Conservation (phyloP, 1,140 invertebrate genomes). For the Drosophila elegans region DNA sequence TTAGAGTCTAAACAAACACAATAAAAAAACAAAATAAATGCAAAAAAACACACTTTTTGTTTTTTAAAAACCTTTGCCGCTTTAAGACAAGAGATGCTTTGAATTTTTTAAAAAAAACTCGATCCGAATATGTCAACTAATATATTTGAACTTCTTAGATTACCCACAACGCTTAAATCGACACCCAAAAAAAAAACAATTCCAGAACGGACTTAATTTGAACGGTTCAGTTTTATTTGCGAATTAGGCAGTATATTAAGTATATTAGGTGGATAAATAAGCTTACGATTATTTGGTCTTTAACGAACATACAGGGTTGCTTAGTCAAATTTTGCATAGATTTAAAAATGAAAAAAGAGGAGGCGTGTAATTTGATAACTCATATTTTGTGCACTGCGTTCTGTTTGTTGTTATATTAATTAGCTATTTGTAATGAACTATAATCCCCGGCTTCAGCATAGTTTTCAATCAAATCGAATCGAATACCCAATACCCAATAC, state of each 20-base stretch:
- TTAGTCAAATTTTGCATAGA: constrained; percentile 81
- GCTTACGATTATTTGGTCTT: constrained; percentile 64
- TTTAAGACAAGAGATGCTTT: constrained; percentile 19
- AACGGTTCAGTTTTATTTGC: constrained; percentile 29
- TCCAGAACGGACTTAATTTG: constrained; percentile 8
- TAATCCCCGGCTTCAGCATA: constrained; percentile 35
- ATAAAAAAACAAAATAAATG: constrained; percentile 35
- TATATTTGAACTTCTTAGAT: constrained; percentile 27
- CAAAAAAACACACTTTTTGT: background rate
- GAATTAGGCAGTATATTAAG: constrained; percentile 37
- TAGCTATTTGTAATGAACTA: constrained; percentile 37
- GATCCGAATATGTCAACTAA: constrained; percentile 22
- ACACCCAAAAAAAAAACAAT: constrained; percentile 23
- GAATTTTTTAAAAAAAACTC: constrained; percentile 10
- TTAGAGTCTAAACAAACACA: constrained; percentile 50
- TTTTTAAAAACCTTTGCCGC: constrained; percentile 5
- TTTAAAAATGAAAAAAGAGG: constrained; percentile 24
- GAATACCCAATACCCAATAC: constrained; percentile 1
- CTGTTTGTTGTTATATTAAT: constrained; percentile 63
- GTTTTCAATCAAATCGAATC: constrained; percentile 36
- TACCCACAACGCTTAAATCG: constrained; percentile 33
- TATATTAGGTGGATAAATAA: constrained; percentile 57
- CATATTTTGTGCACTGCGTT: constrained; percentile 63
- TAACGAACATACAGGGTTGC: constrained; percentile 78
- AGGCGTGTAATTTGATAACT: constrained; percentile 34